A percentile compares a stretch with the other conserved stretches of the same genome.
Evolutionary conservation across 30 jellyfish, hydroid and myxozoan genomes (phyloP).

Genomic region (Hydractinia symbiolongicarpus): DNA sequence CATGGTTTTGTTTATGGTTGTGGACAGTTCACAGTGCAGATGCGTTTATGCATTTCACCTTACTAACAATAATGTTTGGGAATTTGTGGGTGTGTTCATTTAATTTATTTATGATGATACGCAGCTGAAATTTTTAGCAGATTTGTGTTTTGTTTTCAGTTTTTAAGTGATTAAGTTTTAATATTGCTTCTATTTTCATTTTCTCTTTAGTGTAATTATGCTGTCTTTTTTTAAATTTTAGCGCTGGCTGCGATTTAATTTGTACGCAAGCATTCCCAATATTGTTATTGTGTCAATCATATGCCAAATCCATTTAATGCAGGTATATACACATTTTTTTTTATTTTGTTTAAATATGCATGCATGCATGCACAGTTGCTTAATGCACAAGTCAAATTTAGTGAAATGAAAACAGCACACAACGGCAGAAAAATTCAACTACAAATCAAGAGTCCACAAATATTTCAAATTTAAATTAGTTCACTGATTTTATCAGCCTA

Average conservation of each 20-base stretch:
- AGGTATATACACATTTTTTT: constrained; percentile 32
- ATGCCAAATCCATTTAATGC: constrained; percentile 61
- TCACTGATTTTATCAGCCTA: too few relatives aligned
- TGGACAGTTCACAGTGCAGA: constrained; percentile 88
- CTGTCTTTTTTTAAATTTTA: neutral
- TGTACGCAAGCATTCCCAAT: constrained; percentile 48
- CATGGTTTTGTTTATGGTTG: constrained; percentile 72
- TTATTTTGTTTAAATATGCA: neutral
- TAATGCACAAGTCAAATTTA: too few relatives aligned
- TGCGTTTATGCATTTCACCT: constrained; percentile 71
- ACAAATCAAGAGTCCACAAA: too few relatives aligned
- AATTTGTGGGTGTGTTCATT: constrained; percentile 57
- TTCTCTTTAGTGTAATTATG: too few relatives aligned
- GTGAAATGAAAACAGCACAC: too few relatives aligned
- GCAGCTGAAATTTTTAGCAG: neutral
- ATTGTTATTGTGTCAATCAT: constrained; percentile 59
- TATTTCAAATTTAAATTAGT: too few relatives aligned
- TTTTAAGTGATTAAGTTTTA: neutral
- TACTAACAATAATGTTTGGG: constrained; percentile 50
- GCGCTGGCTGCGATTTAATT: constrained; percentile 70
- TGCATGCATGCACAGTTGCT: too few relatives aligned
- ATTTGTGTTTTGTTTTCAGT: neutral
- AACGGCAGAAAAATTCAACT: too few relatives aligned
- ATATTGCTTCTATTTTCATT: too few relatives aligned
- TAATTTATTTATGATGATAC: neutral